Base-by-base conservation (phyloP, 2,113 vertebrate genomes). In the Anolis sagrei region DNA sequence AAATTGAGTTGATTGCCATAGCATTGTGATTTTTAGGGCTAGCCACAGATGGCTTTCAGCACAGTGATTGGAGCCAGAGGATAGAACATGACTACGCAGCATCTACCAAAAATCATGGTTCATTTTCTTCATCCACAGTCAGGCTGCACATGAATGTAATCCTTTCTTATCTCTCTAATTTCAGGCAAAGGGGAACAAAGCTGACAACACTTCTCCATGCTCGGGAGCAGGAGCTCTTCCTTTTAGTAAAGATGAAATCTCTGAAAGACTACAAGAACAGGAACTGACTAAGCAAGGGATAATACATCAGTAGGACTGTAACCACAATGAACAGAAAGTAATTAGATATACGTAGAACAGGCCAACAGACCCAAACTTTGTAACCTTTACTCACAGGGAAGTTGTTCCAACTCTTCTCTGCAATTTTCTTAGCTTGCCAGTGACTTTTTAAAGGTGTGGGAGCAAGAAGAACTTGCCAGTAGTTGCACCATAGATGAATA, bases 271-370 rank as follows among this genome's bases (percentile, higher is more conserved):
- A 44, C 29, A 70, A 64, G 66, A 70, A 70, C 44, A 81, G 48
- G n/a, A 69, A 81, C 48, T 81, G 44, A 81, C n/a, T 82, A 72
- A 32, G 16, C 62, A 70, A 82, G 66, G 32, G 68, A n/a, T 9
- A 70, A 34, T 34, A 51, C 29, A 18, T 69, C 48, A 54, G 48
- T 81, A 81, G 13, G 51, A n/a, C 27, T 80, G 79, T 54, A 32
- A 54, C 80, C 34, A 11, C n/a, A 72, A 11, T 70, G 68, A 80
- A 80, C n/a, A 54, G 66, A 44, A 82, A 72, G 11, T 21, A 82
- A 82, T 82, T 70, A 82, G 69, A 70, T 44, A 8, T 48, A 82
- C 61, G 23, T 25, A 82, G n/a, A 13, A n/a, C 68, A 72, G 9
- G 3, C 39, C 39, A 44, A 44, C 5, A 44, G 39, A 44, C 39